Evolutionary conservation across 2,888 invertebrate species (phyloP).

Genomic region (Polydrusus tereticollis): DNA sequence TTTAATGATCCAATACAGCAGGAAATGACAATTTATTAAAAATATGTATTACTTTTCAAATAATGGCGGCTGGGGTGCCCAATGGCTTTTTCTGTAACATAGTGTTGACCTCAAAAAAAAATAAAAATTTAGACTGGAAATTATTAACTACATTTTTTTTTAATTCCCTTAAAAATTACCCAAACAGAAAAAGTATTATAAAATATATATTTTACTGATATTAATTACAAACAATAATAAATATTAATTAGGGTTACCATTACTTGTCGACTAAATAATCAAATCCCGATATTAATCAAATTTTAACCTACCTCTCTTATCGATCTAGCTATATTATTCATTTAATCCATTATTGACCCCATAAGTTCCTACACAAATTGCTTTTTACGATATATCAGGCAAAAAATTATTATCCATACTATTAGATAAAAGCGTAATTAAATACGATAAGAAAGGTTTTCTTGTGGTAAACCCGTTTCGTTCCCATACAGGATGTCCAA

Average conservation of each 20-base stretch:
- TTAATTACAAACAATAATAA: not conserved
- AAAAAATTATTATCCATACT: not conserved
- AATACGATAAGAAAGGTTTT: not conserved
- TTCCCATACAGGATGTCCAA: not conserved
- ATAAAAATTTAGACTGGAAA: no score
- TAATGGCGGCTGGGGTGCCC: no score
- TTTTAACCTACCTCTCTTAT: not conserved
- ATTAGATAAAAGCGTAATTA: constrained; percentile 1
- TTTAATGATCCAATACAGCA: no score
- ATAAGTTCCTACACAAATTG: not conserved
- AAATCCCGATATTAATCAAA: not conserved
- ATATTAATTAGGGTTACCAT: not conserved
- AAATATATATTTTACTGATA: not conserved
- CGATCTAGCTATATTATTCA: not conserved
- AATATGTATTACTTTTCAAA: no score
- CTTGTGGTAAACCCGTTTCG: not conserved
- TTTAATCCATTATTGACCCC: constrained; percentile 1
- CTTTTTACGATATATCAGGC: not conserved
- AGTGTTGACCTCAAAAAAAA: no score
- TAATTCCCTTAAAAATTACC: no score
- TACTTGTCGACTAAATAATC: not conserved
- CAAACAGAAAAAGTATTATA: no score
- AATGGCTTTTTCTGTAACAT: no score
- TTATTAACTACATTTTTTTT: no score
- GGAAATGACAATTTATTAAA: no score